These are phyloP conservation scores for Neocrepidodera transversa DNA, from an alignment of 2,888 invertebrate species.

Conservation along the genomic window DNA sequence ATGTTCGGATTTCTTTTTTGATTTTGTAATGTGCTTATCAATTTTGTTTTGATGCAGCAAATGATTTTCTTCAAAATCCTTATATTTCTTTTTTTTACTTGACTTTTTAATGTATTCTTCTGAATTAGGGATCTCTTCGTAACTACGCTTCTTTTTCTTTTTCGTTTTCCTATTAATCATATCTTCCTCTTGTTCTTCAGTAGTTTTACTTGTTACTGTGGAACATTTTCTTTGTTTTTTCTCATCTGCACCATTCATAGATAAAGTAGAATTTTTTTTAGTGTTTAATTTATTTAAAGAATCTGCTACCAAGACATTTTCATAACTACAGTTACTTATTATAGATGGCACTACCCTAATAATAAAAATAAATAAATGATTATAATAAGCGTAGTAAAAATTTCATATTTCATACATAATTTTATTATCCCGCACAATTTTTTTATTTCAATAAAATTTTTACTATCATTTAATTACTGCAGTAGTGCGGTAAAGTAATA, in stretches of 20 bases:
- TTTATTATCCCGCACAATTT: no score
- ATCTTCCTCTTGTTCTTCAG: not conserved
- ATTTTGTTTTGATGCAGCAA: no score
- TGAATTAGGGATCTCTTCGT: not conserved
- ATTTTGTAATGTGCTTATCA: no score
- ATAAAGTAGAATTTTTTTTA: not conserved
- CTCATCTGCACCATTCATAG: not conserved
- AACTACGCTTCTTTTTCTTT: conserved; percentile 6
- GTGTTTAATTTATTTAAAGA: not conserved
- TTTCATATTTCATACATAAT: no score
- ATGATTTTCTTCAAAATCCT: not conserved
- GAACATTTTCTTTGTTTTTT: conserved; percentile 22
- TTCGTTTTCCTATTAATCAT: conserved; percentile 13
- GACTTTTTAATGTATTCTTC: not conserved
- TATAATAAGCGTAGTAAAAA: no score
- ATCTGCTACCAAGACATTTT: conserved; percentile 2
- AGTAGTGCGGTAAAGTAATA: no score
- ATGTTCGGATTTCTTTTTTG: no score
- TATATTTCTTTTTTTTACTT: conserved; percentile 3
- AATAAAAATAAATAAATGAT: no score
- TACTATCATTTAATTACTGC: no score
- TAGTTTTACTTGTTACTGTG: no score
- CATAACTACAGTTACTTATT: not conserved
- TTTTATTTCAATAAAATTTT: no score
- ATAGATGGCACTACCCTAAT: conserved; percentile 17